Base-by-base conservation (phyloP, 2,113 vertebrate genomes). In the Trinectes maculatus region DNA sequence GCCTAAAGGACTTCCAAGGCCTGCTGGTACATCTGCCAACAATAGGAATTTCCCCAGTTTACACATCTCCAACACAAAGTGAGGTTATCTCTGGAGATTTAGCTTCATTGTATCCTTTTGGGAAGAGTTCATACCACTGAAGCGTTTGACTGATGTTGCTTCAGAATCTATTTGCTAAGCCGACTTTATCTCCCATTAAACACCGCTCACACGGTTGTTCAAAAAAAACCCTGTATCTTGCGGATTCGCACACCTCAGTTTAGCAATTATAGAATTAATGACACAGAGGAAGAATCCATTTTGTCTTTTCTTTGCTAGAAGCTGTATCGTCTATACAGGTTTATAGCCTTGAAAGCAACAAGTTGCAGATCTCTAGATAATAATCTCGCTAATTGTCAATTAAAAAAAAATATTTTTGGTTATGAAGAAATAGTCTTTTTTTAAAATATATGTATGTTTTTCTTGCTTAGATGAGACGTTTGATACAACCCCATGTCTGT, bases 21-120 rank as follows among this genome's bases (percentile, higher is more conserved):
- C 85, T 89, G 81, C 71, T 85, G 84, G 53, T 89, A 71, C 85
- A 84, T 88, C 85, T 92, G 89, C 88, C 91, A 92, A 92, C 91
- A 92, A 91, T 88, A 93, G 92, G 92, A 92, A 93, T 92, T 93
- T 84, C 92, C 92, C 92, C 75, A 79, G 73, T 91, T 89, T 87
- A 85, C 83, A 90, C 79, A 88, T 58, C 67, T 75, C 62, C 11
- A 76, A 80, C 59, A 71, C 82, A 86, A 71, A 82, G 79, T 33
- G 47, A 64, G 76, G 83, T 80, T 83, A 78, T 63, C 77, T 82
- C 74, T n/a, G 21, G 67, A 84, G 78, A 79, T 79, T 85, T 47
- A 28, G 58, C 71, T 74, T 82, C 67, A 74, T 70, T 75, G 73
- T 86, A 84, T 74, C 65, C 75, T 58, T 36, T 74, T 71, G 46